Conservation (phyloP, 2,888 invertebrate genomes). For the Escarpia spicata region DNA sequence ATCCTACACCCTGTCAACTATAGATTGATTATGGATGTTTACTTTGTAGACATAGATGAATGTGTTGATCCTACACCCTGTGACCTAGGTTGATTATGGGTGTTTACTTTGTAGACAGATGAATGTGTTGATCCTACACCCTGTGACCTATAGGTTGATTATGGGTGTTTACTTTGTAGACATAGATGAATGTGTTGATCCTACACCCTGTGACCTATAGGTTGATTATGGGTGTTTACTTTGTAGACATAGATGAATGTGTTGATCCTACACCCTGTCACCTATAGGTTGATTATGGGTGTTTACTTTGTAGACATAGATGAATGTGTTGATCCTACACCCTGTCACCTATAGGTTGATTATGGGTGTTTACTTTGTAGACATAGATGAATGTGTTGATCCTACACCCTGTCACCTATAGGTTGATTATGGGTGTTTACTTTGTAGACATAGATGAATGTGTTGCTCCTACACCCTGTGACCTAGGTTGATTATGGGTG, state of each 20-base stretch:
- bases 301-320: not conserved
- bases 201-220: not conserved
- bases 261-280: not conserved
- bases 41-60: not conserved
- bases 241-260: not conserved
- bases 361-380: not conserved
- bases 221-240: too few relatives aligned
- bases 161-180: not conserved
- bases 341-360: not conserved
- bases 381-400: not conserved
- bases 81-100: not conserved
- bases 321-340: not conserved
- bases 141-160: not conserved
- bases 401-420: not conserved
- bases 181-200: not conserved
- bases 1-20: not conserved
- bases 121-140: not conserved
- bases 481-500: too few relatives aligned
- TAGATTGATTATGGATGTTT: not conserved
- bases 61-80: not conserved
- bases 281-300: not conserved
- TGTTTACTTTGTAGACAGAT: not conserved
- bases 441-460: not conserved
- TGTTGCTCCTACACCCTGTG: not conserved
- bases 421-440: not conserved